Conservation (phyloP, 2,113 vertebrate genomes). For the Entelurus aequoreus region DNA sequence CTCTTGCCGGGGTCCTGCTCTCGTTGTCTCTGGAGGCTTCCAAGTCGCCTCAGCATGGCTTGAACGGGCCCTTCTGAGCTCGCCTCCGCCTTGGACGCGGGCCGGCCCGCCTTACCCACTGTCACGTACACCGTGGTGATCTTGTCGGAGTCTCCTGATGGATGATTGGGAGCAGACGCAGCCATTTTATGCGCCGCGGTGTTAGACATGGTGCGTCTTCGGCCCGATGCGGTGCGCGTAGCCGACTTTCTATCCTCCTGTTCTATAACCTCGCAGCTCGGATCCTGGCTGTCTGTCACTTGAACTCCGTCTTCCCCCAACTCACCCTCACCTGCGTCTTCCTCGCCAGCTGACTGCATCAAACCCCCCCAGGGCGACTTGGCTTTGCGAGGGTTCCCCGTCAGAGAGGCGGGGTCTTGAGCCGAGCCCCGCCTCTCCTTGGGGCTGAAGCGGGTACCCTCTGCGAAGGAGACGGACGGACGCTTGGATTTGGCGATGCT, state of each 20-base stretch:
- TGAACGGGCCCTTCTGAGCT: slow-evolving; percentile 75
- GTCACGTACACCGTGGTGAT: slow-evolving; percentile 86
- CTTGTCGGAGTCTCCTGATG: slow-evolving; percentile 29
- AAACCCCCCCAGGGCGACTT: slow-evolving; percentile 71
- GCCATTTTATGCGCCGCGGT: slow-evolving; percentile 62
- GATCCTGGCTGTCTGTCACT: slow-evolving; percentile 18
- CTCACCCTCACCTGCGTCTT: slow-evolving; percentile 43
- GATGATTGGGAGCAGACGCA: slow-evolving; percentile 30
- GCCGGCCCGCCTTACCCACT: slow-evolving; percentile 71
- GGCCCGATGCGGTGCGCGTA: slow-evolving; percentile 34
- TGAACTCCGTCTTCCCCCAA: slow-evolving; percentile 30
- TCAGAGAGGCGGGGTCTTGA: slow-evolving; percentile 64
- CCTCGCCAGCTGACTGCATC: slow-evolving; percentile 64
- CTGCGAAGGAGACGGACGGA: slow-evolving; percentile 92
- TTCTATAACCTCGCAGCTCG: slow-evolving; percentile 24
- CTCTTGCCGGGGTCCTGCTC: slow-evolving; percentile 59
- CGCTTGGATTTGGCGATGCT: slow-evolving; percentile 90
- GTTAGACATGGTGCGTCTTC: slow-evolving; percentile 60
- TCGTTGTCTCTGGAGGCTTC: slow-evolving; percentile 81
- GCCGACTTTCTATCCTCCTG: slow-evolving; percentile 45
- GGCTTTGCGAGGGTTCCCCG: slow-evolving; percentile 67
- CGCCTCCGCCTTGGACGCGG: slow-evolving; percentile 41
- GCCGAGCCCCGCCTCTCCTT: slow-evolving; percentile 69
- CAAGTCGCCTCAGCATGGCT: slow-evolving; percentile 79
- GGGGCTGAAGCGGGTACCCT: slow-evolving; percentile 86